A percentile compares a stretch with the other conserved stretches of the same genome.
Conservation (phyloP, 2,113 vertebrate genomes). For the rat (Rattus norvegicus) region DNA sequence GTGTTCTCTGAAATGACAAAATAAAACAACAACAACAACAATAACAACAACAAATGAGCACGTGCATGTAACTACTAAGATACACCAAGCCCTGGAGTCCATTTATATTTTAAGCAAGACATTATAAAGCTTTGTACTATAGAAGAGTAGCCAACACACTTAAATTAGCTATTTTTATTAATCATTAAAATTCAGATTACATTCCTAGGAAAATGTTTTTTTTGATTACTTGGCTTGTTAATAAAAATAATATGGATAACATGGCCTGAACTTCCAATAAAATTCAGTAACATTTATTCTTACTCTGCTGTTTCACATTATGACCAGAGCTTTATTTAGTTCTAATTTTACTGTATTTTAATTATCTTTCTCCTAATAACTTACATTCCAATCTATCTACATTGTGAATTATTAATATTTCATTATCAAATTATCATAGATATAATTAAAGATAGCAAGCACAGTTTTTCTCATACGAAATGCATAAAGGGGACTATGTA, state of each 20-base stretch:
- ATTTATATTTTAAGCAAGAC: not conserved
- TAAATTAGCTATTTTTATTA: not conserved
- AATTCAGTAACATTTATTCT: not conserved
- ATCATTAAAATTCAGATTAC: not conserved
- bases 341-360: not conserved
- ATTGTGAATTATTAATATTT: conserved; percentile 21
- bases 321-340: not conserved
- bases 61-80: not conserved
- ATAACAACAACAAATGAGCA: not conserved
- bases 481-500: not conserved
- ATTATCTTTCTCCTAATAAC: not conserved
- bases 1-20: not conserved
- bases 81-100: too few species aligned
- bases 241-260: not conserved
- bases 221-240: not conserved
- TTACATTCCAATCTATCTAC: not conserved
- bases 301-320: not conserved
- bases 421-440: not conserved
- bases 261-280: not conserved
- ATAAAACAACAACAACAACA: not conserved
- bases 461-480: not conserved
- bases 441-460: not conserved
- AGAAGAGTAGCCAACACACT: not conserved
- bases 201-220: not conserved
- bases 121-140: not conserved